Evolutionary conservation across 37 sponge, comb jelly and placozoan genomes (phyloP), one percentile per base, ranked within the genome.

Genomic region (Trichoplax adhaerens): DNA sequence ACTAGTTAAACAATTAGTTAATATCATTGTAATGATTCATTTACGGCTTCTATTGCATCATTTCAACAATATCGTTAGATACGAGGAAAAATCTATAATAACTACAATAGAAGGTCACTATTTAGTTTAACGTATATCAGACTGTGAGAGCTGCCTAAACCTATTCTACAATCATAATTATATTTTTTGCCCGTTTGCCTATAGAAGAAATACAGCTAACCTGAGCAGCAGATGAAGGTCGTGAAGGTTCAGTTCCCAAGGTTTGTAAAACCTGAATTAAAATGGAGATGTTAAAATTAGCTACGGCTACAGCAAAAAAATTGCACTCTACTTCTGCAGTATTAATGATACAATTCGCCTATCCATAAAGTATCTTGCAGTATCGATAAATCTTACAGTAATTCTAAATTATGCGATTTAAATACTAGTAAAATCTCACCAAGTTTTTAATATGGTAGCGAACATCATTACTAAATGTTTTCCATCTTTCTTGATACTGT

Each of bases 221-320:
- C n/a, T 53, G 54, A 0, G 95, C 91, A 5, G 95, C 95, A 12
- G 84, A 76, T 48, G 85, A 81, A 52, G 86, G 84, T 12, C 71
- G 79, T 52, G 65, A 57, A n/a, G 77, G 59, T 71, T 97, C 99
- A 56, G 99, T 91, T 52, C 93, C 99, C 7, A 97, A 83, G 49
- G 87, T 83, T 50, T 72, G 72, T 48, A 97, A 7, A 8, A 92
- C 83, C 92, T 95, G 72, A 8, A 61, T 1, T 52, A 46, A 55
- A 12, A 62, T 61, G 10, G 0, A 60, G 29, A 29, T 29, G 29
- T 29, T 29, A 29, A 29, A 29, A 29, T 29, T 29, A 29, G 29
- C 29, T 29, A 29, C 29, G 29, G 29, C 29, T 29, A 29, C 29
- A 29, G 29, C 29, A 0, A 29, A 29, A 29, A 29, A 29, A 29